These are phyloP conservation scores for Sebastiscus tertius DNA, from an alignment of 2,797 vertebrate species.

Conservation along the genomic window DNA sequence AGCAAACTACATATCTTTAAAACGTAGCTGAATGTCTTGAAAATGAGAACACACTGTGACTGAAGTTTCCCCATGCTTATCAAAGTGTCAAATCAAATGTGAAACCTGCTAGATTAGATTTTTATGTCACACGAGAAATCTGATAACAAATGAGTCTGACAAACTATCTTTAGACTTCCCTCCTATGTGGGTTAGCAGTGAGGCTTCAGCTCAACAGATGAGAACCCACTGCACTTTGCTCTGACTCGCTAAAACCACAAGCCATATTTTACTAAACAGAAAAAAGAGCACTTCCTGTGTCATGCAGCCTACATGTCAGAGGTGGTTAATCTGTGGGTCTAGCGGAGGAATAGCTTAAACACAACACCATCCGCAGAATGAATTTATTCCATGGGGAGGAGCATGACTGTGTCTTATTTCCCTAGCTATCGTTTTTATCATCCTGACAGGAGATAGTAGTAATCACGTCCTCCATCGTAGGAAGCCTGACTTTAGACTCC, in stretches of 20 bases:
- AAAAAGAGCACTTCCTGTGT: constrained; percentile 54
- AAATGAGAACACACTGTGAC: neutral
- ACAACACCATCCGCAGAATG: constrained; percentile 63
- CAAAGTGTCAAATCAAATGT: constrained; percentile 29
- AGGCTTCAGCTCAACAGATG: neutral
- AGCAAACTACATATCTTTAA: neutral
- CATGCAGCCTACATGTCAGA: constrained; percentile 28
- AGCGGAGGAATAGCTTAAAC: constrained; percentile 50
- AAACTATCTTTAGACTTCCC: constrained; percentile 8
- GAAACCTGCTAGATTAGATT: neutral
- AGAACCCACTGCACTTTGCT: neutral
- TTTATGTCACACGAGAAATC: neutral
- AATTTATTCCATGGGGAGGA: constrained; percentile 42
- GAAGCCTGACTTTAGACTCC: constrained; percentile 57
- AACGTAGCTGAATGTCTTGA: neutral
- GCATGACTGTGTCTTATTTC: constrained; percentile 41
- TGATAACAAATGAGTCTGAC: neutral
- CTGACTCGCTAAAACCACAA: constrained; percentile 36
- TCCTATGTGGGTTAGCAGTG: neutral
- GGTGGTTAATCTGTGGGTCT: constrained; percentile 50
- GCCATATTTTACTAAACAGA: constrained; percentile 26
- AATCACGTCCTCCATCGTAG: constrained; percentile 56
- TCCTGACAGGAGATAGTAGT: constrained; percentile 14
- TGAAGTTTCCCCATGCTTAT: neutral
- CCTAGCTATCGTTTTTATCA: constrained; percentile 35